Evolutionary conservation across 2,113 vertebrate genomes (phyloP), one percentile per base, ranked within the genome.

Genomic region (Saccopteryx bilineata): DNA sequence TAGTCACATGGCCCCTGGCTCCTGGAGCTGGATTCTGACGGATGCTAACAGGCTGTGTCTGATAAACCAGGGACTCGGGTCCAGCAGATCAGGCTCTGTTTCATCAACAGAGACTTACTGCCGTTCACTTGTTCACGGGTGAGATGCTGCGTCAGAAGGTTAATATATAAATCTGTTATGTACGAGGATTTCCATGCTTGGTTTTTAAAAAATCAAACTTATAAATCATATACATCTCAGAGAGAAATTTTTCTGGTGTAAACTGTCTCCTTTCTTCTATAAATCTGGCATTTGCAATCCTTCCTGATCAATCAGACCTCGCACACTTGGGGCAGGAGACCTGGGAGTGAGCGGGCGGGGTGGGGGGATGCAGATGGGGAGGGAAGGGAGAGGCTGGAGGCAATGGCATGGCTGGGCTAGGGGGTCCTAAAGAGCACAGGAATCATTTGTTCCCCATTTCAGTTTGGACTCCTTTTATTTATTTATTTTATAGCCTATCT

Each of bases 181-280:
- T 72, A 92, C 96, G 92, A 96, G 97, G 95, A 91, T 71, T 84
- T 46, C 69, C 46, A 1, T 9, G 1, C 75, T 60, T 97, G 4
- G 48, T 24, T 96, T 91, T 87, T 19, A 65, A 23, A 93, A 90
- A 96, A 61, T 61, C 87, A 19, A 93, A 10, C 58, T 96, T 15
- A 95, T 98, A 97, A 97, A 97, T 98, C 97, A 98, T 81, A 71
- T 13, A 18, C 95, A 50, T 50, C 96, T 95, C 87, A 0, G 31
- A 94, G 65, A 95, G 69, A 88, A 97, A 97, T 92, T 97, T 97
- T 84, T 58, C 91, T 61, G 60, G 24, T 91, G 84, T 95, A 97
- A 98, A 98, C 92, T 46, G 78, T 90, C 93, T 9, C 4, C 92
- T 33, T 48, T 46, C 39, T 94, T 33, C 87, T 94, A 84, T n/a